These are phyloP conservation scores for Pseudochromis fuscus DNA, from an alignment of 2,797 vertebrate genomes.

Conservation along the genomic window DNA sequence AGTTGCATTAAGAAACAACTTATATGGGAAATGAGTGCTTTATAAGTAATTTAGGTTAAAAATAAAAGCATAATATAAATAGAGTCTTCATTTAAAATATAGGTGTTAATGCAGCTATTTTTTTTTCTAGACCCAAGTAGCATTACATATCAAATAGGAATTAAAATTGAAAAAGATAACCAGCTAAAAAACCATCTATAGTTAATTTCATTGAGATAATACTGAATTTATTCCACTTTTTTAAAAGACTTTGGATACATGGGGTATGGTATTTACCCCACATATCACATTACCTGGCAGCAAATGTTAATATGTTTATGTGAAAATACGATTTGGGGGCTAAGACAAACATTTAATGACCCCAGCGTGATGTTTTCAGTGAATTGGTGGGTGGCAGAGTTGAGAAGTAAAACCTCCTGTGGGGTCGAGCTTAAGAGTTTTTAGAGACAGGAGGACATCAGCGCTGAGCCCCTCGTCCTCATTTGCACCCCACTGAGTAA, in stretches of 20 bases:
- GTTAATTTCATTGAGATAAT: background rate
- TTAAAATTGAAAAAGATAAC: too few species aligned
- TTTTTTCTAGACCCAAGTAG: too few species aligned
- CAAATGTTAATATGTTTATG: background rate
- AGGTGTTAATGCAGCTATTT: too few species aligned
- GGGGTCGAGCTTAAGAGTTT: conserved; percentile 62
- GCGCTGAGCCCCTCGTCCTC: conserved; percentile 48
- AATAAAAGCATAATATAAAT: too few species aligned
- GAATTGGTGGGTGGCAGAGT: conserved; percentile 67
- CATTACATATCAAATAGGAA: too few species aligned
- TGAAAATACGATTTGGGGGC: background rate
- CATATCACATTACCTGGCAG: background rate
- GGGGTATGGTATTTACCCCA: background rate
- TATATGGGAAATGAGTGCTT: too few species aligned
- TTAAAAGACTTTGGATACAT: background rate
- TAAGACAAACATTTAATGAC: background rate
- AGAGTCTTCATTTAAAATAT: too few species aligned
- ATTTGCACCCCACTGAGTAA: conserved; percentile 66
- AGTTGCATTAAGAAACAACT: conserved; percentile 26
- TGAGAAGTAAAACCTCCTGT: conserved; percentile 62
- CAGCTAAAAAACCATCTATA: too few species aligned
- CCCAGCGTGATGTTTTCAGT: background rate
- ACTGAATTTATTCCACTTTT: background rate
- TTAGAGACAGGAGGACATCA: conserved; percentile 48
- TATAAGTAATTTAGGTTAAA: too few species aligned